Percentiles rank a stretch among this genome's conserved stretches.
phyloP scores from a whole-genome alignment of 2,797 vertebrate genomes.

The Hydrophis major region DNA sequence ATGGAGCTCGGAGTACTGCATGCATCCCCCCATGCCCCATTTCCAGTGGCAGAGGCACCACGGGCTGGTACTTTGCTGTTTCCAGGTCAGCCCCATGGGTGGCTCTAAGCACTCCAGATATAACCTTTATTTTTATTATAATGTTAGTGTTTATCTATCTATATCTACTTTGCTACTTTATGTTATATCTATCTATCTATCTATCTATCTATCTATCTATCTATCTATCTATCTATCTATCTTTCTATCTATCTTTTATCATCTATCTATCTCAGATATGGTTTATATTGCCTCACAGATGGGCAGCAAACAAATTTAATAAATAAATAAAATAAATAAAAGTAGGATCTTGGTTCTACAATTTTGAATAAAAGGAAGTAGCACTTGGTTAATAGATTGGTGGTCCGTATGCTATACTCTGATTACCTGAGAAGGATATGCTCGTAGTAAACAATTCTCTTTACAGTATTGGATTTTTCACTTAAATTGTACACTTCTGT shows the following conservation, averaged over 20 bases:
- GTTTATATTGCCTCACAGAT: background rate
- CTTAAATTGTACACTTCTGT: background rate
- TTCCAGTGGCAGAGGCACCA: too few species aligned
- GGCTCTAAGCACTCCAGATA: background rate
- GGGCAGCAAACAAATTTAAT: background rate
- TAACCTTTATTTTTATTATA: background rate
- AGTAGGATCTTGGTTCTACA: background rate
- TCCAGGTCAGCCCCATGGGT: too few species aligned
- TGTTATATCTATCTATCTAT: too few species aligned
- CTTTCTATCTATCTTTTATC: too few species aligned
- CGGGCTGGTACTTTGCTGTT: too few species aligned
- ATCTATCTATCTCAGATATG: background rate
- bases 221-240: too few species aligned
- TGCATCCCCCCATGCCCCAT: too few species aligned
- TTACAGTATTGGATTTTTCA: background rate
- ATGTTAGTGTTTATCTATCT: background rate
- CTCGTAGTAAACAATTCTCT: slow-evolving; percentile 45
- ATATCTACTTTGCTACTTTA: background rate
- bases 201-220: too few species aligned
- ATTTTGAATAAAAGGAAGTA: background rate
- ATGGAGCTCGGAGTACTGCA: too few species aligned
- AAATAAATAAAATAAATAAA: background rate
- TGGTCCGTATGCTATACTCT: too few species aligned
- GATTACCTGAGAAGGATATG: slow-evolving; percentile 42
- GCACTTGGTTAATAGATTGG: background rate